These are phyloP conservation scores for Epizoanthus rinbou DNA, from an alignment of 92 coral and sea anemone genomes.

Conservation along the genomic window DNA sequence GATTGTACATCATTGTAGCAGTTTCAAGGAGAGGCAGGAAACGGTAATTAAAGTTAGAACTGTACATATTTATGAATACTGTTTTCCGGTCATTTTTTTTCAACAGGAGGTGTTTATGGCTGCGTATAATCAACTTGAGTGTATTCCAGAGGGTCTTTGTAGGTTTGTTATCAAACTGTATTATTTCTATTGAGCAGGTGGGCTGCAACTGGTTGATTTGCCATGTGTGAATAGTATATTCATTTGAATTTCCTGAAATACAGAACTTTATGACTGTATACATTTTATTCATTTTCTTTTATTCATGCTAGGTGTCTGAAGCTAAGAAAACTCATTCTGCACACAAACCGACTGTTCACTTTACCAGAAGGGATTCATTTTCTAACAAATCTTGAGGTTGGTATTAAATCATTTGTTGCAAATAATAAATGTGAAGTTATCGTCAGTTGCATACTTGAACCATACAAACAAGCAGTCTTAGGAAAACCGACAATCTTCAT, in stretches of 20 bases:
- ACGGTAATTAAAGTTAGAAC: not conserved
- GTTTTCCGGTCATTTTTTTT: not conserved
- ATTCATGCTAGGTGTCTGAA: slow-evolving; percentile 75
- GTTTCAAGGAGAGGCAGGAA: not conserved
- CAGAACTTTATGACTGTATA: no score
- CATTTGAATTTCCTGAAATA: no score
- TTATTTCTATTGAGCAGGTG: not conserved
- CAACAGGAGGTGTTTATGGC: slow-evolving; percentile 94
- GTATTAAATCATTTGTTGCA: not conserved
- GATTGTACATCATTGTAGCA: not conserved
- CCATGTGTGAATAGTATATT: no score
- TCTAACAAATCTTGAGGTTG: slow-evolving; percentile 86
- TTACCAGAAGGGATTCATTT: slow-evolving; percentile 97
- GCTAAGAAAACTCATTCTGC: slow-evolving; percentile 90
- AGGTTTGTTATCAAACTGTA: slow-evolving; percentile 55
- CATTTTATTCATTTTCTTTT: not conserved
- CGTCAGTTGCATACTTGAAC: no score
- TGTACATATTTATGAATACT: not conserved
- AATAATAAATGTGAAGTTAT: not conserved
- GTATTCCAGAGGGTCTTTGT: slow-evolving; percentile 98
- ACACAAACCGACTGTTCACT: slow-evolving; percentile 91
- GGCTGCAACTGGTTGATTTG: no score
- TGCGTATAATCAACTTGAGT: slow-evolving; percentile 94
- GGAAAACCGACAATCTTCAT: no score
- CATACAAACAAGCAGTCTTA: no score